Base-by-base conservation (phyloP, 2,888 invertebrate species). In the Gymnocheta viridis region DNA sequence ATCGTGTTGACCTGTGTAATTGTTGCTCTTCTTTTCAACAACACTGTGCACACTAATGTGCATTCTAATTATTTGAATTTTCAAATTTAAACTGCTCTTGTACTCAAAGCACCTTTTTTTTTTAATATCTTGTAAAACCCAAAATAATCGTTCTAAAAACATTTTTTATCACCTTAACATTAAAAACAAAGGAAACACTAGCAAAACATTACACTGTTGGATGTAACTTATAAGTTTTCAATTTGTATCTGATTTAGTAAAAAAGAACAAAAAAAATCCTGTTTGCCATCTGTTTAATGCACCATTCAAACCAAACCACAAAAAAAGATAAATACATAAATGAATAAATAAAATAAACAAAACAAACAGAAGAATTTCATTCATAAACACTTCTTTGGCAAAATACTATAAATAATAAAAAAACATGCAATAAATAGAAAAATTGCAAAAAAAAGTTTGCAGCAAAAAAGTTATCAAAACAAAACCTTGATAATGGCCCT, bases 401-500 rank as follows among this genome's bases (percentile, higher is more conserved):
- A 77, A 72, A 76, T 81, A 84, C 83, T 77, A 81, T 54, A 17
- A 84, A 72, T n/a, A n/a, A n/a, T n/a, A n/a, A n/a, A n/a, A n/a
- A n/a, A n/a, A n/a, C n/a, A n/a, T n/a, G n/a, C n/a, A n/a, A n/a
- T n/a, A n/a, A n/a, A n/a, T n/a, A n/a, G n/a, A 77, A 67, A 22
- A 56, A 60, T 60, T 38, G 69, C 56, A 78, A 67, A 29, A 78
- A n/a, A 64, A 64, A 19, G 9, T 60, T 29, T 51, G 27, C 19
- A 54, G 49, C 35, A 27, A 58, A 73, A 72, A 49, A 47, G 32
- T 70, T 58, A 73, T 77, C 78, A 85, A 82, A 82, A 82, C 73
- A 85, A 82, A 85, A 85, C 82, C 82, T 85, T 85, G 85, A 82
- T 82, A 85, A 85, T 85, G 82, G 76, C 85, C 82, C 74, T 85